Evolutionary conservation across 2,888 invertebrate species (phyloP).

Genomic region (Microctonus aethiopoides): DNA sequence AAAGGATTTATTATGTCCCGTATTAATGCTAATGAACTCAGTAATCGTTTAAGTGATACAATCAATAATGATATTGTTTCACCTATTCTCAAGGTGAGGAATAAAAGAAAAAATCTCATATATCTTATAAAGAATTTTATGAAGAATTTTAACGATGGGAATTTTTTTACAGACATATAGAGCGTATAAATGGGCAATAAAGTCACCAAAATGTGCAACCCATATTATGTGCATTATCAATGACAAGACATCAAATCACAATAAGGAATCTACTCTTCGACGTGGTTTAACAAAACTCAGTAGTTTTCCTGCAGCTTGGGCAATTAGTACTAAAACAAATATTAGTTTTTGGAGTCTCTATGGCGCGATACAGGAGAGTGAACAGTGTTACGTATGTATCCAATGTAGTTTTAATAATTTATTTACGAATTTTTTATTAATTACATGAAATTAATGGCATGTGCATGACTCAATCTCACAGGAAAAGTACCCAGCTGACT

Average conservation of each 20-base stretch:
- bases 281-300: slow-evolving; percentile 78
- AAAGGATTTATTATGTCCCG: slow-evolving; percentile 74
- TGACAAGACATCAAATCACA: slow-evolving; percentile 72
- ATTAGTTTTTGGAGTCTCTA: slow-evolving; percentile 85
- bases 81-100: slow-evolving; percentile 74
- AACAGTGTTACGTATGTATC: slow-evolving; percentile 75
- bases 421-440: not conserved
- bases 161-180: slow-evolving; percentile 73
- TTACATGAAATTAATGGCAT: not conserved
- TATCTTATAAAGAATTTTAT: not conserved
- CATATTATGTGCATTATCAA: slow-evolving; percentile 85
- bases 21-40: slow-evolving; percentile 78
- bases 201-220: slow-evolving; percentile 79
- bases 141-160: not conserved
- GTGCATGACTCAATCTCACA: slow-evolving; percentile 55
- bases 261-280: slow-evolving; percentile 71
- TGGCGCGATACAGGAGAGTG: slow-evolving; percentile 77
- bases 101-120: not conserved
- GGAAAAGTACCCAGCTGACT: slow-evolving; percentile 78
- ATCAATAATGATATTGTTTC: slow-evolving; percentile 86
- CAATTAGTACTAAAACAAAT: slow-evolving; percentile 78
- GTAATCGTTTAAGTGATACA: slow-evolving; percentile 81
- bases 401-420: not conserved
- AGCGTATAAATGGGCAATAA: slow-evolving; percentile 79
- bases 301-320: slow-evolving; percentile 82